phyloP scores from a whole-genome alignment of 2,113 vertebrate species.

The Steatornis caripensis region DNA sequence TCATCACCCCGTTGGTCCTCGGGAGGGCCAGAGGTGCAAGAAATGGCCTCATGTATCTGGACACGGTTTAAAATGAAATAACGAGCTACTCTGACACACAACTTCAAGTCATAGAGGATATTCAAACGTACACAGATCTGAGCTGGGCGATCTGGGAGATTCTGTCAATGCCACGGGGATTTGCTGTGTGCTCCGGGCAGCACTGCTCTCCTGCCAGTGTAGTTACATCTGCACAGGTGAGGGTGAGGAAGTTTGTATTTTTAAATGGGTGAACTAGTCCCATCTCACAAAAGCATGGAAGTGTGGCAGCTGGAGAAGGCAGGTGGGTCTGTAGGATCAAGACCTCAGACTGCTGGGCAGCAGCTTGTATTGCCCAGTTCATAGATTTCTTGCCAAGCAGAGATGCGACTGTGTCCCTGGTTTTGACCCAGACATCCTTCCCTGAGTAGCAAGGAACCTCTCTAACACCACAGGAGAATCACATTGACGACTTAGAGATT shows the following conservation, averaged over 20 bases:
- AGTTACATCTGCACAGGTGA: not conserved
- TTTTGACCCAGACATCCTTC: not conserved
- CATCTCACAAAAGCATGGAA: not conserved
- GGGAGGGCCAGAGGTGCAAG: not conserved
- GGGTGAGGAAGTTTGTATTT: not conserved
- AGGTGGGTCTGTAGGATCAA: not conserved
- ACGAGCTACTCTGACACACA: not conserved
- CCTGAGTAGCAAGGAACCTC: not conserved
- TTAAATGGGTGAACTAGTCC: not conserved
- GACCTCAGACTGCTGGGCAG: not conserved
- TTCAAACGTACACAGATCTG: accelerated
- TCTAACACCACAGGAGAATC: not conserved
- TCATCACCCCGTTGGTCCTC: not conserved
- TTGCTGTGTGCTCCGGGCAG: not conserved
- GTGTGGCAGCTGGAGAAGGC: not conserved
- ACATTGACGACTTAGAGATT: not conserved
- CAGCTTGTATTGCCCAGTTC: not conserved
- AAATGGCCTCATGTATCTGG: not conserved
- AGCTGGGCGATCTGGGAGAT: not conserved
- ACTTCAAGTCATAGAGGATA: not conserved
- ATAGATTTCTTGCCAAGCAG: not conserved
- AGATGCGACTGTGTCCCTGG: not conserved
- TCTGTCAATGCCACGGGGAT: not conserved
- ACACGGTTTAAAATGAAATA: not conserved
- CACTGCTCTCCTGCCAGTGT: not conserved